phyloP scores from a whole-genome alignment of 2,113 vertebrate species.

The Syrmaticus mikado region DNA sequence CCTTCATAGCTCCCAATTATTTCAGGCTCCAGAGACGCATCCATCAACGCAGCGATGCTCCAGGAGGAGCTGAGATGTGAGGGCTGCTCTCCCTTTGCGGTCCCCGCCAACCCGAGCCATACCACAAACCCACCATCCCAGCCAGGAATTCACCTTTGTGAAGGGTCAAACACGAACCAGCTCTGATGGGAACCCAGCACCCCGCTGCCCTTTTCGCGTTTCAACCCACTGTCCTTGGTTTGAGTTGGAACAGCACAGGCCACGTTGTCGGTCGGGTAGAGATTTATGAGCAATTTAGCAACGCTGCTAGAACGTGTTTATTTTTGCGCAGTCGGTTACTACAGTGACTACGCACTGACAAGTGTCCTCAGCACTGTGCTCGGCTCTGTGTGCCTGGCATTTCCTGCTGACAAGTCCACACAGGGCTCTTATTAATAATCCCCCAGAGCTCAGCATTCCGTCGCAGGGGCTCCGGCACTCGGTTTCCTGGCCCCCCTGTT shows the following conservation, averaged over 20 bases:
- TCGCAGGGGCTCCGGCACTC: fast-evolving
- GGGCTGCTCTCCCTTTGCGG: neutral
- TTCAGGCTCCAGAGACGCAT: neutral
- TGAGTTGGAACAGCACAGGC: neutral
- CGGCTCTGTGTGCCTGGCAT: neutral
- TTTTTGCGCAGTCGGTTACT: neutral
- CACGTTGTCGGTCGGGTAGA: fast-evolving
- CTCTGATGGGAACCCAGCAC: neutral
- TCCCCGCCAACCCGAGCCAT: no score
- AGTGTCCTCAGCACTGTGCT: neutral
- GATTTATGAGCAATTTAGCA: slow-evolving; percentile 1
- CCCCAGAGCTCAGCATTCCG: neutral
- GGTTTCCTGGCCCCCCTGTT: neutral
- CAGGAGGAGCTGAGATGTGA: neutral
- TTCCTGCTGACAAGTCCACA: neutral
- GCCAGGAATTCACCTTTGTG: neutral
- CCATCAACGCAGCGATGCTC: neutral
- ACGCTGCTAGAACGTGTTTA: neutral
- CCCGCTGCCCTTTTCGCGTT: neutral
- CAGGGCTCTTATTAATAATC: neutral
- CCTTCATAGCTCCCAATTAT: neutral
- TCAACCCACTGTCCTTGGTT: fast-evolving
- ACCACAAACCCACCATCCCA: neutral
- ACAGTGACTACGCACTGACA: neutral
- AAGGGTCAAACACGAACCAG: neutral